Evolutionary conservation across 2,888 invertebrate species (phyloP).

Genomic region (Drosophila stalkeri): DNA sequence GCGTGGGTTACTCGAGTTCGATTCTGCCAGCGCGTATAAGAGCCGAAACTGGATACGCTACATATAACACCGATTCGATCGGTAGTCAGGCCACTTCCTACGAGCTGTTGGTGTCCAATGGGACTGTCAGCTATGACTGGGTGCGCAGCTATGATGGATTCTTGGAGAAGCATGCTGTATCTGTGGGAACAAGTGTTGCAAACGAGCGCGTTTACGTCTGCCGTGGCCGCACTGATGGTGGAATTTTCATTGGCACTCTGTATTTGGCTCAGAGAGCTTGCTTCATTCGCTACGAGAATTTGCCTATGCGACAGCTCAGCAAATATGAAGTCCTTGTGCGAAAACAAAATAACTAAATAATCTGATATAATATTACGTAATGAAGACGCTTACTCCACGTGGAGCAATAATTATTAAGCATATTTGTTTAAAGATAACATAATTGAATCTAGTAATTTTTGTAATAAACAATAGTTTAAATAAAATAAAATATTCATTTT

Average conservation of each 20-base stretch:
- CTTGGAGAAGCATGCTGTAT: slow-evolving; percentile 38
- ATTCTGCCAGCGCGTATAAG: slow-evolving; percentile 43
- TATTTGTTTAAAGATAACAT: background rate
- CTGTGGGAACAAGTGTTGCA: slow-evolving; percentile 42
- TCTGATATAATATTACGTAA: background rate
- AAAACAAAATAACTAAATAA: background rate
- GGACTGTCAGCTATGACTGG: slow-evolving; percentile 45
- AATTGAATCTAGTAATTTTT: background rate
- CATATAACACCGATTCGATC: slow-evolving; percentile 19
- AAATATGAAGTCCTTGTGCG: slow-evolving; percentile 58
- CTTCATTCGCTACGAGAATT: slow-evolving; percentile 40
- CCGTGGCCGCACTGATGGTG: slow-evolving; percentile 43
- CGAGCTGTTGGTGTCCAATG: slow-evolving; percentile 36
- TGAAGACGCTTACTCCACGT: background rate
- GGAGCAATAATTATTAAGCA: background rate
- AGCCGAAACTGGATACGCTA: slow-evolving; percentile 39
- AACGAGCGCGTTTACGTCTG: slow-evolving; percentile 55
- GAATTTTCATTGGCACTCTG: slow-evolving; percentile 42
- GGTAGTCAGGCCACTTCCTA: slow-evolving; percentile 17
- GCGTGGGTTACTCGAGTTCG: slow-evolving; percentile 15
- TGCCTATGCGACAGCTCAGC: slow-evolving; percentile 31
- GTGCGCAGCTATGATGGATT: slow-evolving; percentile 55
- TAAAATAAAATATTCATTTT: background rate
- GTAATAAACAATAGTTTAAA: background rate
- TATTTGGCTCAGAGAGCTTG: slow-evolving; percentile 32